Base-by-base conservation (phyloP, 2,888 invertebrate species). In the Drosophila buzzatii region DNA sequence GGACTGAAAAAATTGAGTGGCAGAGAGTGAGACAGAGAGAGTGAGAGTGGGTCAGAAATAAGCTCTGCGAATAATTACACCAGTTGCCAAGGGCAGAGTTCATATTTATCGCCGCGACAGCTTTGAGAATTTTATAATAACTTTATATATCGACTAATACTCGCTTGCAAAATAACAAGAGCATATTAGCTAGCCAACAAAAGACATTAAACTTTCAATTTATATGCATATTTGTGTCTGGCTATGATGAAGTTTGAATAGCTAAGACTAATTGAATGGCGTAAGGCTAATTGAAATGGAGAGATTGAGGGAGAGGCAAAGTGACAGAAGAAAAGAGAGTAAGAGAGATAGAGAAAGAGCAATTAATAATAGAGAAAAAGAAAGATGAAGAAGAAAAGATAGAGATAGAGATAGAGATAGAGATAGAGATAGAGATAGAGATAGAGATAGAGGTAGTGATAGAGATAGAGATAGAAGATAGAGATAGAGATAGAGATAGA, bases 11-110 rank as follows among this genome's bases (percentile, higher is more conserved):
- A 10, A 2, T 6, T 4, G 55, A 44, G 6, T 27, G 39, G 1
- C n/a, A 45, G 5, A 12, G 56, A 6, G 51, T 3, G 33, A 2
- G 16, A 0, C 2, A 9, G 16, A 10, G 37, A 1, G 20, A 52
- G 45, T 1, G 37, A 9, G 0, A 4, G 3, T 2, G 14, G 2
- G n/a, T 3, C 0, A 2, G 20, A 35, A 20, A 9, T 20, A 52
- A 20, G 35, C 20, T n/a, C 45, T 39, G 57, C 14, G 27, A 18
- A 66, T 67, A 60, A 67, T 79, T 66, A 61, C 45, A 33, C 1
- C n/a, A 20, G 52, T 20, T 18, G n/a, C 55, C 27, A 27, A 31
- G 18, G 35, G 18, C 39, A 18, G 18, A n/a, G n/a, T 9, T 53
- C 39, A 20, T 39, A 53, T 53, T 39, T 39, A 53, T 53, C 53